These are phyloP conservation scores for Serilophus lunatus DNA, from an alignment of 2,113 vertebrate genomes.

Conservation along the genomic window DNA sequence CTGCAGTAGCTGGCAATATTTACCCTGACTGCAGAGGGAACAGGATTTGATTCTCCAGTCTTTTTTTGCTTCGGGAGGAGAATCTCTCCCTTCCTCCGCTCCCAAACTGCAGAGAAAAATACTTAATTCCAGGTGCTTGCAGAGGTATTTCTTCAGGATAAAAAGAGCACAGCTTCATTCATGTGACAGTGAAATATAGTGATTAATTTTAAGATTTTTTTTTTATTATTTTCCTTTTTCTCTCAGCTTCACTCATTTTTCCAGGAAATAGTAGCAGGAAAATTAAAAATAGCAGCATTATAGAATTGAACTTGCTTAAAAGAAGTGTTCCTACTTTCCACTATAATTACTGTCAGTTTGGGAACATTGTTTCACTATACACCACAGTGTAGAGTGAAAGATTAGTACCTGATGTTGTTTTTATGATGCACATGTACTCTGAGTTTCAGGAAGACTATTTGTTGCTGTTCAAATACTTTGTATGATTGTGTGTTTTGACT, in stretches of 20 bases:
- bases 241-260: not conserved
- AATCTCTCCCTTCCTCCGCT: not conserved
- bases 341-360: not conserved
- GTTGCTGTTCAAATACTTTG: not conserved
- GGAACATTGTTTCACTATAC: not conserved
- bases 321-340: not conserved
- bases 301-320: not conserved
- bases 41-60: not conserved
- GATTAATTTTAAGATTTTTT: not conserved
- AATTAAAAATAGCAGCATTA: not conserved
- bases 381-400: not conserved
- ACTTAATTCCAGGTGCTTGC: not conserved
- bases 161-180: not conserved
- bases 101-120: not conserved
- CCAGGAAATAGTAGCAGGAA: not conserved
- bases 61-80: not conserved
- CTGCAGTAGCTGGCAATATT: not conserved
- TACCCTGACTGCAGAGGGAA: not conserved
- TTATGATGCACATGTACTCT: not conserved
- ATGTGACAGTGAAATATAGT: not conserved
- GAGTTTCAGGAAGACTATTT: not conserved
- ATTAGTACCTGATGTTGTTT: not conserved
- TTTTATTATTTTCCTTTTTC: not conserved
- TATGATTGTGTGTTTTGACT: not conserved
- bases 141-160: not conserved